These are phyloP conservation scores for Orgyia antiqua DNA, from an alignment of 2,888 invertebrate species.

Conservation along the genomic window DNA sequence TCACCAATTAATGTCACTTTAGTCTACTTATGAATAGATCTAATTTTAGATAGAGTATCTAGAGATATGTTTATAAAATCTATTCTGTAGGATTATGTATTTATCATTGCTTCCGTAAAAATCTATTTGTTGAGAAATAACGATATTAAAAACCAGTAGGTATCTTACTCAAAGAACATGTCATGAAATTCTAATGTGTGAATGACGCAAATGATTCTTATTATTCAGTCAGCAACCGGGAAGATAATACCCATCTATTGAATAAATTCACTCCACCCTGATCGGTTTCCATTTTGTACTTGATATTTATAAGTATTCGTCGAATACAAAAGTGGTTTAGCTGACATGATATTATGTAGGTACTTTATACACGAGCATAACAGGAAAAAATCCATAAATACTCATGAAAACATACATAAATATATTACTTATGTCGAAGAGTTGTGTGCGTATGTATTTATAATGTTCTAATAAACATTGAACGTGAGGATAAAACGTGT, in stretches of 20 bases:
- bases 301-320: slow-evolving; percentile 26
- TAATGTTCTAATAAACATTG: slow-evolving; percentile 8
- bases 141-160: background rate
- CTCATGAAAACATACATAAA: slow-evolving; percentile 10
- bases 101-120: no score
- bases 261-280: slow-evolving; percentile 51
- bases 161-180: slow-evolving; percentile 5
- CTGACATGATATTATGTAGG: background rate
- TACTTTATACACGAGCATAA: slow-evolving; percentile 14
- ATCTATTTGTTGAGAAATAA: no score
- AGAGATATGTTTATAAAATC: no score
- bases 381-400: slow-evolving; percentile 17
- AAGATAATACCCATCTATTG: slow-evolving; percentile 35
- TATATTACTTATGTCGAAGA: slow-evolving; percentile 4
- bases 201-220: slow-evolving; percentile 51
- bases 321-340: slow-evolving; percentile 10
- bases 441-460: slow-evolving; percentile 1
- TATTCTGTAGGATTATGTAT: no score
- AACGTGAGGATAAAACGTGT: slow-evolving; percentile 7
- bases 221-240: slow-evolving; percentile 50
- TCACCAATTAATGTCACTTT: no score
- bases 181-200: slow-evolving; percentile 40
- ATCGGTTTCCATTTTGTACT: slow-evolving; percentile 47
- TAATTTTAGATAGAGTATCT: no score
- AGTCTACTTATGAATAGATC: no score